Conservation (phyloP, 1,140 invertebrate genomes). For the Eriocheir sinensis region DNA sequence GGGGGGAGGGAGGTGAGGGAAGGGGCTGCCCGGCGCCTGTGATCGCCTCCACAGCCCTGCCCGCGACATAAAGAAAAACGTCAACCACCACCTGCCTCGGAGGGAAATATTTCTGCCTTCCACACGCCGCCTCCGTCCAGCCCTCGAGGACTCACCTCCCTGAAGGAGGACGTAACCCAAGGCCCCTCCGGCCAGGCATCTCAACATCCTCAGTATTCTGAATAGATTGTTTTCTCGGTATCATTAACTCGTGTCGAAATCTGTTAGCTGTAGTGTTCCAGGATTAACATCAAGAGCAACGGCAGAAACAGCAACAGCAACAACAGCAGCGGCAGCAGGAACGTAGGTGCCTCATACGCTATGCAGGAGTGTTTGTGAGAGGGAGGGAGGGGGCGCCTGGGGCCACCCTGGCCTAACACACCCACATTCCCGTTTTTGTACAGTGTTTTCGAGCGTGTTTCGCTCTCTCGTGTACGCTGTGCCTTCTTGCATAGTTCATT, state of each 20-base stretch:
- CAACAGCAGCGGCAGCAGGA: conserved; percentile 51
- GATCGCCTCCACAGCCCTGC: not conserved
- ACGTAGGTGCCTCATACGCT: conserved; percentile 66
- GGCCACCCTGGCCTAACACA: conserved; percentile 67
- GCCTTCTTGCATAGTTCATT: not conserved
- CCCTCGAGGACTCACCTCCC: not conserved
- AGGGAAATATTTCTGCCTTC: not conserved
- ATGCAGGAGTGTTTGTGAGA: conserved; percentile 73
- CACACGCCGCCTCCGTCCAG: not conserved
- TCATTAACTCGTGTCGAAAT: not conserved
- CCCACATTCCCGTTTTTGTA: conserved; percentile 40
- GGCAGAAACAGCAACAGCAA: conserved; percentile 17
- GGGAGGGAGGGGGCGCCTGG: conserved; percentile 62
- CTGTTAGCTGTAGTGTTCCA: not conserved
- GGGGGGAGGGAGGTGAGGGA: not conserved
- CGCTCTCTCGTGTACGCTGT: not conserved
- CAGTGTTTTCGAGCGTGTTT: conserved; percentile 1
- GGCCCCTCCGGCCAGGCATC: not conserved
- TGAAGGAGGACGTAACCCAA: not conserved
- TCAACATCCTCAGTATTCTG: not conserved
- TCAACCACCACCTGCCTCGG: not conserved
- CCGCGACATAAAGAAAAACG: conserved; percentile 14
- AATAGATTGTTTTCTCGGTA: not conserved
- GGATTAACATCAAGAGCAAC: not conserved
- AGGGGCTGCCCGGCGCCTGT: not conserved